phyloP scores from a whole-genome alignment of 1,140 invertebrate genomes.

The Phymastichus coffea region DNA sequence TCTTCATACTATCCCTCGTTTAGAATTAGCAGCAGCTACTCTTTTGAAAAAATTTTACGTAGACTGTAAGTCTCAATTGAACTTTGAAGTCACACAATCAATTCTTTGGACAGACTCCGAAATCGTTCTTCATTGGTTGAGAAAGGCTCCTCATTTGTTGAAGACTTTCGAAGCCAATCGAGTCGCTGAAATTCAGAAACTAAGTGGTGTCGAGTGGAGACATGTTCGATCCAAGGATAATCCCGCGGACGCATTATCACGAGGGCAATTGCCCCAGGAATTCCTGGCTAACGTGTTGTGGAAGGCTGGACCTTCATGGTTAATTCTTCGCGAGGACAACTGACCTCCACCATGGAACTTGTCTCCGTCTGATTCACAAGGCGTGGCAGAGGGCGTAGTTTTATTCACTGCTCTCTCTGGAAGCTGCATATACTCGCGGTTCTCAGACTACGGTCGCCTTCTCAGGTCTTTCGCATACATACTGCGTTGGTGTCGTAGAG shows the following conservation, averaged over 20 bases:
- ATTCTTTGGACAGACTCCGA: not conserved
- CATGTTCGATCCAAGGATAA: not conserved
- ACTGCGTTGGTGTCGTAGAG: too few species aligned
- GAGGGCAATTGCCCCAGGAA: not conserved
- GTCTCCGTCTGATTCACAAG: not conserved
- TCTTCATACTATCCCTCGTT: not conserved
- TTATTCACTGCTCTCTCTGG: not conserved
- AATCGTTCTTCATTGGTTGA: not conserved
- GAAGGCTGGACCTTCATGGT: not conserved
- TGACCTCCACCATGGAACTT: not conserved
- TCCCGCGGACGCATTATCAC: not conserved
- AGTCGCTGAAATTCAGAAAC: not conserved
- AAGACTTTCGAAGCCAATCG: not conserved
- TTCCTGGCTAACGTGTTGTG: not conserved
- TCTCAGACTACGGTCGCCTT: not conserved
- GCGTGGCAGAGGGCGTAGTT: not conserved
- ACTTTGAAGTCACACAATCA: not conserved
- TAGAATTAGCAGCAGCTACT: constrained; percentile 23
- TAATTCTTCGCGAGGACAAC: not conserved
- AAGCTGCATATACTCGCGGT: not conserved
- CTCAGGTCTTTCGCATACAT: too few species aligned
- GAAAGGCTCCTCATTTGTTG: not conserved
- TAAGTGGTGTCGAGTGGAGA: not conserved
- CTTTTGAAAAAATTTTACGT: not conserved
- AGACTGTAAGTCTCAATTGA: not conserved